Evolutionary conservation across 1,140 invertebrate species (phyloP).

Genomic region (Tetramorium parvispinum): DNA sequence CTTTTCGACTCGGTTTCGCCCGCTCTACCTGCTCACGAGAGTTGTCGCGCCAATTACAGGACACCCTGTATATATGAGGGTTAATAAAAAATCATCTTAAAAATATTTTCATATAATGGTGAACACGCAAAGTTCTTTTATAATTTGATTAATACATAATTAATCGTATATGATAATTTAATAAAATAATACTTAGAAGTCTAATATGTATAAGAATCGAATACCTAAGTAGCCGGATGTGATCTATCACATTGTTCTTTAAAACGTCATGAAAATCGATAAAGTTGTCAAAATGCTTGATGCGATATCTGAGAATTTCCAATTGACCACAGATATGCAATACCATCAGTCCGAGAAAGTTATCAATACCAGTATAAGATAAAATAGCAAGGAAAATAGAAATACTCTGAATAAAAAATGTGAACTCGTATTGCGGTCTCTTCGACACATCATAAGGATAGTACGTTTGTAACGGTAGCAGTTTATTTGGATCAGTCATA

Average conservation of each 20-base stretch:
- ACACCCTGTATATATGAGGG: too few relatives aligned
- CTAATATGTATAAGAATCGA: too few relatives aligned
- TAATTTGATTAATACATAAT: too few relatives aligned
- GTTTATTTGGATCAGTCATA: neutral
- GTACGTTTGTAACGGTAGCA: neutral
- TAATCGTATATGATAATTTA: too few relatives aligned
- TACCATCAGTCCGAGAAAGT: neutral
- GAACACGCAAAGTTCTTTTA: too few relatives aligned
- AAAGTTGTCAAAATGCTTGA: neutral
- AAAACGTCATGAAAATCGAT: neutral
- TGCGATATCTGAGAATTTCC: constrained; percentile 14
- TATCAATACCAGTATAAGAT: neutral
- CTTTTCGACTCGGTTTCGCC: too few relatives aligned
- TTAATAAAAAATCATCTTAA: too few relatives aligned
- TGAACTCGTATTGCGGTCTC: neutral
- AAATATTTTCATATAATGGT: too few relatives aligned
- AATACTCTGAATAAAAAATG: neutral
- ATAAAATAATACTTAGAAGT: too few relatives aligned
- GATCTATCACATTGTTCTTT: neutral
- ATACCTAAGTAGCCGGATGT: neutral
- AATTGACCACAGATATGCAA: constrained; percentile 14
- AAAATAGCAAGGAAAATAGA: neutral
- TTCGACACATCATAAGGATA: neutral
- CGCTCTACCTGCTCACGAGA: too few relatives aligned
- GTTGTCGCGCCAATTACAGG: too few relatives aligned